Evolutionary conservation across 53 echinoderm and acorn worm species (phyloP).

Genomic region (Henricia sp.): DNA sequence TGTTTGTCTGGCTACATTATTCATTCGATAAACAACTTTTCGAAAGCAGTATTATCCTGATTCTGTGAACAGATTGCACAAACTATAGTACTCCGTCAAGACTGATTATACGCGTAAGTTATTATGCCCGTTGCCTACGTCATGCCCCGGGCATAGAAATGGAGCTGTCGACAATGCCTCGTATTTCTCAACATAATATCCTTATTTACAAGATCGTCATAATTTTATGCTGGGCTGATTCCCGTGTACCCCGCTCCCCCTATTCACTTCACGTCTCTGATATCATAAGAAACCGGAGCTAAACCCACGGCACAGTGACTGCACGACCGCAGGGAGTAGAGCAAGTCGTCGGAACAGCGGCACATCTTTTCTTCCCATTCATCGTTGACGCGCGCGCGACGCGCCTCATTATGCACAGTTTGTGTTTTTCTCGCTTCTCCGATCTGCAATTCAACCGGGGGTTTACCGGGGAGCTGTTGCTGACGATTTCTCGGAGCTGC

Average conservation of each 20-base stretch:
- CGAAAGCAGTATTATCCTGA: not conserved
- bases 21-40: slow-evolving; percentile 1
- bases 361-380: slow-evolving; percentile 30
- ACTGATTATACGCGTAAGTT: slow-evolving; percentile 33
- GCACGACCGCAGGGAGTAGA: slow-evolving; percentile 21
- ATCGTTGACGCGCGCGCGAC: slow-evolving; percentile 48
- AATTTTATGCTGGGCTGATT: slow-evolving; percentile 50
- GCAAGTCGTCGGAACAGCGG: slow-evolving; percentile 44
- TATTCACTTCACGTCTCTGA: not conserved
- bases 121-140: slow-evolving; percentile 36
- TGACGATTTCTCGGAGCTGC: slow-evolving; percentile 54
- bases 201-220: slow-evolving; percentile 35
- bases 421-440: slow-evolving; percentile 15
- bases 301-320: slow-evolving; percentile 15
- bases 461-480: not conserved
- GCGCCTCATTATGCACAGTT: slow-evolving; percentile 50
- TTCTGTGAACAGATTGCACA: slow-evolving; percentile 22
- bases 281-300: slow-evolving; percentile 8
- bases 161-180: slow-evolving; percentile 22
- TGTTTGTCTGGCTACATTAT: not conserved
- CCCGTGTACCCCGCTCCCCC: not conserved
- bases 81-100: not conserved
- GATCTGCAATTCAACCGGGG: not conserved
- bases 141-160: slow-evolving; percentile 46
- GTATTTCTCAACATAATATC: slow-evolving; percentile 40